Base-by-base conservation (phyloP, 2,113 vertebrate genomes). In the Sinosuthora webbiana region DNA sequence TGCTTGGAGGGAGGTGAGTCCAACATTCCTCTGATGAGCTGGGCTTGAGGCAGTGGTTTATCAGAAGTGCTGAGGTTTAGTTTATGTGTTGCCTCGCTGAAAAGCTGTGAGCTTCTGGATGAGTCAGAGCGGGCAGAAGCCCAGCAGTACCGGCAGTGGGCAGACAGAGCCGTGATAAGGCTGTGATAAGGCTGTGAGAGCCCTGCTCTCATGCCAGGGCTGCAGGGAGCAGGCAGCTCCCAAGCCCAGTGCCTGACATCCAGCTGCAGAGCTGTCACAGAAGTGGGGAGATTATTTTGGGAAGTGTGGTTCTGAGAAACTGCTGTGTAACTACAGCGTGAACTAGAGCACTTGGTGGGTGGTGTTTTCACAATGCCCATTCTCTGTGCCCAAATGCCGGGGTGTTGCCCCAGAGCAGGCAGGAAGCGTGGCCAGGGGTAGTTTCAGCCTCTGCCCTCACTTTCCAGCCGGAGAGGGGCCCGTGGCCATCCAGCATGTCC, bases 101-200 rank as follows among this genome's bases (percentile, higher is more conserved):
- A 95, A 92, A 81, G 60, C 82, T 57, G 37, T 80, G 75, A 83
- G 79, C 55, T 83, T 70, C 30, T 47, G 67, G 60, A 3, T 96
- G 89, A 95, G 80, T 96, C 95, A 94, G 86, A 78, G 79, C 1
- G 1, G 80, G 83, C 90, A 50, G 74, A 49, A 81, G 19, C 59
- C 88, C 71, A 57, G 92, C 79, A 52, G 64, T 1, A 0, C 49
- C 24, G 70, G 78, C 15, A 6, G 28, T 0, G 12, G 82, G 67
- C 85, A 93, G 90, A 60, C 50, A 73, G 49, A 53, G 59, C 30
- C 0, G 1, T 0, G 80, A 95, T 89, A 87, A 63, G 50, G 37
- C 13, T 16, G 57, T 0, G 44, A 90, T 86, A 89, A 75, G 64
- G 47, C 75, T 5, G 6, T 3, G 31, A 39, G 37, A 91, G 57